A percentile compares a stretch with the other conserved stretches of the same genome.
Evolutionary conservation across 2,888 invertebrate species (phyloP).

Genomic region (Harpagoxenus sublaevis): DNA sequence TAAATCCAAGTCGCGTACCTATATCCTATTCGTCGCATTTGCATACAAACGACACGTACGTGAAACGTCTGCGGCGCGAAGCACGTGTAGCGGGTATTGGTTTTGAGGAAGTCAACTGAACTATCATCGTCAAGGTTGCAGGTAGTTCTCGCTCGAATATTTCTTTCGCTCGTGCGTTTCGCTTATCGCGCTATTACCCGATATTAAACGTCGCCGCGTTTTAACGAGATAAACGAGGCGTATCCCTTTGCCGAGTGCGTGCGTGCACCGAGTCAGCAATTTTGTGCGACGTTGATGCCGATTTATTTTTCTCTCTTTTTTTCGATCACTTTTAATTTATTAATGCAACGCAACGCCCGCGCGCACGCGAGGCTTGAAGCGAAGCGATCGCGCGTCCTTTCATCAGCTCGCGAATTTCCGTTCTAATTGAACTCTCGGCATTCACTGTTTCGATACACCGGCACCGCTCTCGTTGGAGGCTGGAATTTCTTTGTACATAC

Average conservation of each 20-base stretch:
- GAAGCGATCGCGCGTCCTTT: background rate
- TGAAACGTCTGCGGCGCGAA: background rate
- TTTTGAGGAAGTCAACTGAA: background rate
- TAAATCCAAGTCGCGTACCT: background rate
- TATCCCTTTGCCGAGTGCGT: background rate
- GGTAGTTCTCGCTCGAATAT: background rate
- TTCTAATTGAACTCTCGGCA: background rate
- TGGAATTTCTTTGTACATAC: slow-evolving; percentile 57
- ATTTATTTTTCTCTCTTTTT: background rate
- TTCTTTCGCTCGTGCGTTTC: background rate
- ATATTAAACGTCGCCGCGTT: background rate
- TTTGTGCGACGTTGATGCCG: background rate
- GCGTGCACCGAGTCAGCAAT: background rate
- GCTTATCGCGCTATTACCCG: background rate
- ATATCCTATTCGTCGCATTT: slow-evolving; percentile 1
- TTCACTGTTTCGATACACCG: background rate
- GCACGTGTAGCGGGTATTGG: background rate
- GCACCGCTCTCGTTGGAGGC: slow-evolving; percentile 8
- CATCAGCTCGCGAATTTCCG: background rate
- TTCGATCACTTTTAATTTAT: background rate
- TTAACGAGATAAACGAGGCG: slow-evolving; percentile 24
- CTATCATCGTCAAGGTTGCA: background rate
- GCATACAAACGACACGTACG: slow-evolving; percentile 24
- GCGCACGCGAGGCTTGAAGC: background rate
- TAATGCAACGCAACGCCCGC: background rate